Conservation (phyloP, 1,140 invertebrate genomes). For the Zaprionus lachaisei region DNA sequence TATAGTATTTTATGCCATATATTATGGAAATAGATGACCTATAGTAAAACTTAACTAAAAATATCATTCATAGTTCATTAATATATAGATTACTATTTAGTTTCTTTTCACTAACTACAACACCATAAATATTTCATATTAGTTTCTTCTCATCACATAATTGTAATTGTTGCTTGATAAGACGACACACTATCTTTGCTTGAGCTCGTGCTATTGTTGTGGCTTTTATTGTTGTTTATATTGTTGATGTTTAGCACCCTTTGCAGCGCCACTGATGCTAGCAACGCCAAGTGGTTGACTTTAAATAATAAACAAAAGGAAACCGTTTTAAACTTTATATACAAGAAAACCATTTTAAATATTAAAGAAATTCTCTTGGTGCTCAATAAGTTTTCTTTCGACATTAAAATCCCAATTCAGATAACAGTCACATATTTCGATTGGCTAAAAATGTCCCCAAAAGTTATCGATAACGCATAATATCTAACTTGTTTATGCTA, state of each 20-base stretch:
- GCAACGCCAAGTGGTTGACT: conserved; percentile 69
- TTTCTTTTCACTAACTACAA: no score
- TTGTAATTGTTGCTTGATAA: conserved; percentile 39
- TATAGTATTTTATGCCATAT: not conserved
- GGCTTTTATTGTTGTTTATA: conserved; percentile 56
- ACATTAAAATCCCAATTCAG: not conserved
- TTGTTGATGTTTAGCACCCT: conserved; percentile 79
- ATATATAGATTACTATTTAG: no score
- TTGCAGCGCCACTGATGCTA: conserved; percentile 72
- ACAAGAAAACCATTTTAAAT: not conserved
- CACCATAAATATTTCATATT: no score
- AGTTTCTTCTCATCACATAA: not conserved
- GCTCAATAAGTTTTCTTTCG: not conserved
- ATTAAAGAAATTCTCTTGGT: not conserved
- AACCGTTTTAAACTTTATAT: conserved; percentile 9
- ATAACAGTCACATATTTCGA: not conserved
- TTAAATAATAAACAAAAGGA: conserved; percentile 37
- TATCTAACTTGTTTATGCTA: not conserved
- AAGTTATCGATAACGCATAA: not conserved
- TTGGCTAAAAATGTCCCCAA: not conserved
- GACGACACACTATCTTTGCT: conserved; percentile 28
- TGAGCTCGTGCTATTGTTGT: conserved; percentile 30
- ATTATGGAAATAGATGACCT: no score
- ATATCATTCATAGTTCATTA: no score
- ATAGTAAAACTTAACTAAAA: not conserved